These are phyloP conservation scores for Paraplagusia blochii DNA, from an alignment of 2,113 vertebrate species.

Conservation along the genomic window DNA sequence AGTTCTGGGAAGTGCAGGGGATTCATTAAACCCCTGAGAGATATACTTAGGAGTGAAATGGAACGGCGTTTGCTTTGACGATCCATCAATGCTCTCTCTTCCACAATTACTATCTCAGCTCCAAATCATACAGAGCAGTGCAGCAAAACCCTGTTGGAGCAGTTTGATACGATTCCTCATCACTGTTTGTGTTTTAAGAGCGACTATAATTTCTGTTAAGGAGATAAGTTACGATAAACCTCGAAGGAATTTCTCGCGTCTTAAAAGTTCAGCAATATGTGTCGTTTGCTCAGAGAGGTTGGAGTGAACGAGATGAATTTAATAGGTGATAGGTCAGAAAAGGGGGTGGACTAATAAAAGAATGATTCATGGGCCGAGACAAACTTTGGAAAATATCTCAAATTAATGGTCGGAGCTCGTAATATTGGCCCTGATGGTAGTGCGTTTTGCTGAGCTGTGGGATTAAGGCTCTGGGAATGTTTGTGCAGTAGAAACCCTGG, in stretches of 20 bases:
- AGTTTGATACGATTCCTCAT: slow-evolving; percentile 23
- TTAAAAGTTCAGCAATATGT: slow-evolving; percentile 20
- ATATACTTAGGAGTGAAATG: slow-evolving; percentile 7
- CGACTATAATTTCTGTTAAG: slow-evolving; percentile 21
- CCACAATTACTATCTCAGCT: slow-evolving; percentile 10
- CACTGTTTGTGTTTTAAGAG: slow-evolving; percentile 9
- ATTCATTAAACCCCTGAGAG: slow-evolving; percentile 13
- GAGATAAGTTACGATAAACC: slow-evolving; percentile 19
- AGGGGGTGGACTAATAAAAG: slow-evolving; percentile 20
- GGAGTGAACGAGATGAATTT: slow-evolving; percentile 1
- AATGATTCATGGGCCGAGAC: slow-evolving; percentile 17
- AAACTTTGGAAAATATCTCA: not conserved
- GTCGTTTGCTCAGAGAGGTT: slow-evolving; percentile 27
- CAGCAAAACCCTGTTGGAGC: too few species aligned
- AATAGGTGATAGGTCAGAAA: slow-evolving; percentile 16
- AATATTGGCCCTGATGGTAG: slow-evolving; percentile 13
- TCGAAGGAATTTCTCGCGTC: slow-evolving; percentile 9
- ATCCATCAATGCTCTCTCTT: slow-evolving; percentile 11
- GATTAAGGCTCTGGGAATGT: slow-evolving; percentile 66
- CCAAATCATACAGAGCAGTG: not conserved
- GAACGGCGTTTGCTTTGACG: slow-evolving; percentile 9
- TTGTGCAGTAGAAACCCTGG: slow-evolving; percentile 56
- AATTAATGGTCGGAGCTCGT: slow-evolving; percentile 22
- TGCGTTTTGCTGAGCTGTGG: slow-evolving; percentile 61
- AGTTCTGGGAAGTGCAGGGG: slow-evolving; percentile 27